These are phyloP conservation scores for Orgyia antiqua DNA, from an alignment of 2,888 invertebrate genomes.

Conservation along the genomic window DNA sequence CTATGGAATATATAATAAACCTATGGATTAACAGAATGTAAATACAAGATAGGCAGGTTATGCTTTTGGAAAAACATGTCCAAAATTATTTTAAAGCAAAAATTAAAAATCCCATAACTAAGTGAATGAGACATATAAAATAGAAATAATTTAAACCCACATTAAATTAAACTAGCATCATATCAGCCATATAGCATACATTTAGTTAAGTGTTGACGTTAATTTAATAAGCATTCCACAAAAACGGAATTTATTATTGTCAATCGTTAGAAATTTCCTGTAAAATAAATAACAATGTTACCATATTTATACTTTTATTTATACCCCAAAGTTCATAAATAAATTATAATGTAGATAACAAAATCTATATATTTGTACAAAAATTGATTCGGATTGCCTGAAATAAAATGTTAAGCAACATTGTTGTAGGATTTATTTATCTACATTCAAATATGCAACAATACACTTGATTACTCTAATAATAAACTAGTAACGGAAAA, in stretches of 20 bases:
- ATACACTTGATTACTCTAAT: constrained; percentile 64
- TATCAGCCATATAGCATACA: constrained; percentile 64
- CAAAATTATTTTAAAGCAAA: too few species aligned
- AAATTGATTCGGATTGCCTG: constrained; percentile 9
- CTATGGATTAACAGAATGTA: too few species aligned
- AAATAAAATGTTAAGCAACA: constrained; percentile 39
- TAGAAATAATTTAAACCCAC: too few species aligned
- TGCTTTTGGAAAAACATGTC: too few species aligned
- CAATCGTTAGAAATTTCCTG: constrained; percentile 73
- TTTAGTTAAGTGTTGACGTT: constrained; percentile 73
- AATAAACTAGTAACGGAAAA: constrained; percentile 14
- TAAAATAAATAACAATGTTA: constrained; percentile 77
- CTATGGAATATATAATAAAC: too few species aligned
- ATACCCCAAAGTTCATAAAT: constrained; percentile 17
- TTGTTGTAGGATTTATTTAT: constrained; percentile 58
- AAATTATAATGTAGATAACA: not conserved
- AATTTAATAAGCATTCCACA: constrained; percentile 69
- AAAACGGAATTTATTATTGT: constrained; percentile 66
- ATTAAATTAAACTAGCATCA: constrained; percentile 56
- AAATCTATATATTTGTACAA: constrained; percentile 16
- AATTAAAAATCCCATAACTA: too few species aligned
- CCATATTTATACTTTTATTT: constrained; percentile 50
- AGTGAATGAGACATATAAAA: too few species aligned
- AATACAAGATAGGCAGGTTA: too few species aligned
- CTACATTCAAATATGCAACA: constrained; percentile 58